A percentile compares a stretch with the other conserved stretches of the same genome.
Conservation (phyloP, 2,797 vertebrate species). For the Catostomus latipinnis region DNA sequence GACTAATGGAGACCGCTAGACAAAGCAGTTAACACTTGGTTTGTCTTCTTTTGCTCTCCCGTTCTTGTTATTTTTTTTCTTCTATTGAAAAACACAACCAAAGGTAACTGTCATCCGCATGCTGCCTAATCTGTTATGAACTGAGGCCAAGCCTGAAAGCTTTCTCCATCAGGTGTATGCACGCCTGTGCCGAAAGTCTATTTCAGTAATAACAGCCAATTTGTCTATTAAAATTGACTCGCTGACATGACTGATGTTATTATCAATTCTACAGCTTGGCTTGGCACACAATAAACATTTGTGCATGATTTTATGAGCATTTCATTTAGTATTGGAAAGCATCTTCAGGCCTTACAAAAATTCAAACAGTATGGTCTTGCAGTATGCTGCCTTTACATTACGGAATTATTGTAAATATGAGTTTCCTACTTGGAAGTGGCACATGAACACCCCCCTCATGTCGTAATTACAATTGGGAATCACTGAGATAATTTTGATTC, state of each 20-base stretch:
- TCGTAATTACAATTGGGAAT: too few species aligned
- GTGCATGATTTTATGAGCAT: constrained; percentile 29
- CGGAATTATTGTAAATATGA: too few species aligned
- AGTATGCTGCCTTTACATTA: too few species aligned
- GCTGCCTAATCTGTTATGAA: constrained; percentile 40
- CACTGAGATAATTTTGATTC: too few species aligned
- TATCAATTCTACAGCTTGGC: constrained; percentile 14
- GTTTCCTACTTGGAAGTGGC: too few species aligned
- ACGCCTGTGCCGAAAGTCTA: background rate
- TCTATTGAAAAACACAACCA: constrained; percentile 68
- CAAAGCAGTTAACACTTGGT: constrained; percentile 37
- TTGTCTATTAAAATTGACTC: constrained; percentile 41
- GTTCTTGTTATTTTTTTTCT: constrained; percentile 27
- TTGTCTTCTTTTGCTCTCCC: constrained; percentile 27
- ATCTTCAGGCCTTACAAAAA: constrained; percentile 10
- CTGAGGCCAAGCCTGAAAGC: constrained; percentile 45
- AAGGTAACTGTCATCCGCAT: constrained; percentile 40
- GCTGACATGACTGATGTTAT: constrained; percentile 16
- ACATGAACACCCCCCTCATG: too few species aligned
- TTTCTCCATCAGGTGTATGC: constrained; percentile 27
- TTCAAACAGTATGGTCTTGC: background rate
- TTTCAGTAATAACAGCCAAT: constrained; percentile 31
- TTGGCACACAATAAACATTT: constrained; percentile 8
- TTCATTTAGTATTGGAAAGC: background rate
- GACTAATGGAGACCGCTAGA: constrained; percentile 44